Evolutionary conservation across 2,888 invertebrate genomes (phyloP).

Genomic region (Onthophagus sagittarius): DNA sequence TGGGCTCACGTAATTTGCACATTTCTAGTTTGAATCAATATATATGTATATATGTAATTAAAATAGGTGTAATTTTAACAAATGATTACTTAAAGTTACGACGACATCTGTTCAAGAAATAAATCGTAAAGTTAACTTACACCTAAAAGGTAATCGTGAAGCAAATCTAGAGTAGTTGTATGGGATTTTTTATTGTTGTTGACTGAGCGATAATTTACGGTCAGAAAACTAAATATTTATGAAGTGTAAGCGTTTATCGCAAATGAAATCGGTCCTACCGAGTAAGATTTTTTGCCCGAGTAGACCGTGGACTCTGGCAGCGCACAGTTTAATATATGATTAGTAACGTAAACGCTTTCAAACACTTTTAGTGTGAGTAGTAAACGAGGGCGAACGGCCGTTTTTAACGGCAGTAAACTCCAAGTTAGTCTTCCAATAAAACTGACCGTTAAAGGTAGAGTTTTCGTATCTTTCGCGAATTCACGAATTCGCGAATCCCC

Average conservation of each 20-base stretch:
- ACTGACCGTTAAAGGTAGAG: constrained; percentile 8
- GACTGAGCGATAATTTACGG: neutral
- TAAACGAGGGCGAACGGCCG: constrained; percentile 17
- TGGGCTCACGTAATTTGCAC: too few species aligned
- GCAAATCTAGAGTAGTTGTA: neutral
- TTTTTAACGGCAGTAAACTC: constrained; percentile 17
- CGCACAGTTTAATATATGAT: constrained; percentile 12
- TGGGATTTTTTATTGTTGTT: neutral
- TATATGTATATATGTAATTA: too few species aligned
- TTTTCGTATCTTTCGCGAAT: neutral
- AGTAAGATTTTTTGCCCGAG: neutral
- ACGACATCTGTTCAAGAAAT: neutral
- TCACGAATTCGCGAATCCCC: too few species aligned
- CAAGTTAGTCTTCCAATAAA: constrained; percentile 5
- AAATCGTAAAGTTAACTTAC: neutral
- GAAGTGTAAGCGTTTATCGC: neutral
- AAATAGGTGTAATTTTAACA: neutral
- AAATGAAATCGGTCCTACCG: neutral
- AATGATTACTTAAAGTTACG: neutral
- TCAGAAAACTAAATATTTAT: neutral
- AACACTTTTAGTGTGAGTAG: constrained; percentile 13
- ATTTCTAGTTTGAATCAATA: too few species aligned
- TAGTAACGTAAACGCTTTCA: constrained; percentile 20
- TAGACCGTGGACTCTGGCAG: neutral
- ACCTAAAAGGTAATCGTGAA: neutral